These are phyloP conservation scores for Ahaetulla prasina DNA, from an alignment of 2,113 vertebrate genomes.

Conservation along the genomic window DNA sequence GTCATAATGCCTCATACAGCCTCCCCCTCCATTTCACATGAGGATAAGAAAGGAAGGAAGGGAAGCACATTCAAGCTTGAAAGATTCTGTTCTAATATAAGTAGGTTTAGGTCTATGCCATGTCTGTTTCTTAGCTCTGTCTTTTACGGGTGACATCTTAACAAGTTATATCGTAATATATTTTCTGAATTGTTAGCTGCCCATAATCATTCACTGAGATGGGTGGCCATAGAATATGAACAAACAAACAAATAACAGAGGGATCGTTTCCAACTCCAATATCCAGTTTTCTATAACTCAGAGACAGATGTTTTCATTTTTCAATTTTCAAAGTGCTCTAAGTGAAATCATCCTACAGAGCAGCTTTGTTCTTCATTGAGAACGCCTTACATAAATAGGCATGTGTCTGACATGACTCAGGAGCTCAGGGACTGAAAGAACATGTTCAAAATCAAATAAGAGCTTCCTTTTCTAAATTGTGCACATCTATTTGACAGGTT, in stretches of 20 bases:
- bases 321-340: not conserved
- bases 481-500: not conserved
- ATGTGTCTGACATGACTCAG: not conserved
- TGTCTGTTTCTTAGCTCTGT: not conserved
- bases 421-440: not conserved
- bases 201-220: not conserved
- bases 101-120: not conserved
- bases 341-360: not conserved
- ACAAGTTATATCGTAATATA: not conserved
- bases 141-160: not conserved
- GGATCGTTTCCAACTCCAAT: not conserved
- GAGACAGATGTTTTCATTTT: not conserved
- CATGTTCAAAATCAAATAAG: not conserved
- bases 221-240: not conserved
- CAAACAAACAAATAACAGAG: not conserved
- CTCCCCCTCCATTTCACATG: not conserved
- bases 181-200: not conserved
- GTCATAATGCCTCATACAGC: not conserved
- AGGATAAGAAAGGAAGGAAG: not conserved
- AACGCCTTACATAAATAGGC: not conserved
- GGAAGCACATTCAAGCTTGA: not conserved
- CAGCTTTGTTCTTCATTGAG: not conserved
- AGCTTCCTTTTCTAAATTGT: not conserved
- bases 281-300: not conserved
- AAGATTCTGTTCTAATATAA: not conserved